phyloP scores from a whole-genome alignment of 2,888 invertebrate genomes.

The Tribolium freemani region DNA sequence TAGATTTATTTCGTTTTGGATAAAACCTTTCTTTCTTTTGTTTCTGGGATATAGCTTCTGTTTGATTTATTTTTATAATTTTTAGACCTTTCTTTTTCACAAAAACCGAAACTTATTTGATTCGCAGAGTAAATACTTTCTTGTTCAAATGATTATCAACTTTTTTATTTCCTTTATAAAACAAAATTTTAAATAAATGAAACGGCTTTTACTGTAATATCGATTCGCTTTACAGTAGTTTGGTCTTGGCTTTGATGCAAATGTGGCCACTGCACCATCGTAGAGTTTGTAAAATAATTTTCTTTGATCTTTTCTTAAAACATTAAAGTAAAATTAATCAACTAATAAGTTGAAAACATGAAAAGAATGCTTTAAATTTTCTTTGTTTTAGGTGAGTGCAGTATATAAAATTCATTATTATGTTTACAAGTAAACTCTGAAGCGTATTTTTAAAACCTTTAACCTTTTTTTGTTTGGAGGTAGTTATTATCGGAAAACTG shows the following conservation, averaged over 20 bases:
- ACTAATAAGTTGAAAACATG: too few relatives aligned
- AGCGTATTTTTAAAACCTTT: too few relatives aligned
- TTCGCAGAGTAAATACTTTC: not conserved
- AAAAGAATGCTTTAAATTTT: not conserved
- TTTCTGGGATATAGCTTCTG: slow-evolving; percentile 22
- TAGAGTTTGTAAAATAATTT: not conserved
- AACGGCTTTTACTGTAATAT: not conserved
- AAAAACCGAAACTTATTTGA: not conserved
- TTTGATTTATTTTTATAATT: slow-evolving; percentile 30
- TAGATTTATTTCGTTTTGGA: slow-evolving; percentile 27
- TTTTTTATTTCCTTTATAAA: not conserved
- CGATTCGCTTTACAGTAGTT: not conserved
- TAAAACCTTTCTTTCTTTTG: slow-evolving; percentile 20
- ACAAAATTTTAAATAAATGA: not conserved
- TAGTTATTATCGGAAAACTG: not conserved
- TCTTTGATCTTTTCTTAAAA: not conserved
- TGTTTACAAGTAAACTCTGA: too few relatives aligned
- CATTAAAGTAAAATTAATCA: not conserved
- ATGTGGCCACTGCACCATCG: not conserved
- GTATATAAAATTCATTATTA: too few relatives aligned
- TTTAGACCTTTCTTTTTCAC: not conserved
- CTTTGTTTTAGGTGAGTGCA: too few relatives aligned
- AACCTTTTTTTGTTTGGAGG: not conserved
- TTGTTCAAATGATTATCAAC: not conserved
- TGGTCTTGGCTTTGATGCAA: not conserved